Evolutionary conservation across 1,140 invertebrate species (phyloP).

Genomic region (Agraylea sexmaculata): DNA sequence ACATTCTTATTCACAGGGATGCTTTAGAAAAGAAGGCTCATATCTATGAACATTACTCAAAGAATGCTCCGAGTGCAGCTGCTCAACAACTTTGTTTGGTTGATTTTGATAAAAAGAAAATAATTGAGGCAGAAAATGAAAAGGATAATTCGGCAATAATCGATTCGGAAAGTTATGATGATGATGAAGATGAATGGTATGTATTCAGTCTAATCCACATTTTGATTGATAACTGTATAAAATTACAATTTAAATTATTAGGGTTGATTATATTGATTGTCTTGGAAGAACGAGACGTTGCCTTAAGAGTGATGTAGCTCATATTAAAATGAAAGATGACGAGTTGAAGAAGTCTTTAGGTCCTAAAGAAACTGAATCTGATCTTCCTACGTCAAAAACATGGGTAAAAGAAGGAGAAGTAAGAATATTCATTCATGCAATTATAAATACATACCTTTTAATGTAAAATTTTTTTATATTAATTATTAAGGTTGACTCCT

Average conservation of each 20-base stretch:
- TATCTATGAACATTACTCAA: conserved; percentile 68
- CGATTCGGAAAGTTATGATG: conserved; percentile 25
- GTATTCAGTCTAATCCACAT: conserved; percentile 13
- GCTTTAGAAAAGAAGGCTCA: conserved; percentile 69
- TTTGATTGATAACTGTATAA: conserved; percentile 10
- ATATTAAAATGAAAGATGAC: conserved; percentile 55
- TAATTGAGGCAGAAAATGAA: conserved; percentile 14
- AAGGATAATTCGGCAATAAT: conserved; percentile 17
- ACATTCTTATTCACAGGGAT: conserved; percentile 33
- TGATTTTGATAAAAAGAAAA: conserved; percentile 47
- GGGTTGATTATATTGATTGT: conserved; percentile 81
- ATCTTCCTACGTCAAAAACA: conserved; percentile 6
- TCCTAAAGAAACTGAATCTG: conserved; percentile 12
- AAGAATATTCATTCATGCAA: conserved; percentile 4
- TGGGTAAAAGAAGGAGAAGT: conserved; percentile 16
- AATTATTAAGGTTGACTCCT: conserved; percentile 5
- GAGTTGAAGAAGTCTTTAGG: conserved; percentile 28
- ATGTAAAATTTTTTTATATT: neutral
- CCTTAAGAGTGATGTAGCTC: conserved; percentile 60
- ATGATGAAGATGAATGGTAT: conserved; percentile 52
- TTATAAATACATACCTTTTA: neutral
- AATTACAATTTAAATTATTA: conserved; percentile 24
- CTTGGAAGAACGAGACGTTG: conserved; percentile 78
- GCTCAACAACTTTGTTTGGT: conserved; percentile 46
- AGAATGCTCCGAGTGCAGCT: conserved; percentile 35